A percentile compares a stretch with the other conserved stretches of the same genome.
These are phyloP conservation scores for Microcebus jonahi DNA, from an alignment of 2,113 vertebrate genomes.

Conservation along the genomic window DNA sequence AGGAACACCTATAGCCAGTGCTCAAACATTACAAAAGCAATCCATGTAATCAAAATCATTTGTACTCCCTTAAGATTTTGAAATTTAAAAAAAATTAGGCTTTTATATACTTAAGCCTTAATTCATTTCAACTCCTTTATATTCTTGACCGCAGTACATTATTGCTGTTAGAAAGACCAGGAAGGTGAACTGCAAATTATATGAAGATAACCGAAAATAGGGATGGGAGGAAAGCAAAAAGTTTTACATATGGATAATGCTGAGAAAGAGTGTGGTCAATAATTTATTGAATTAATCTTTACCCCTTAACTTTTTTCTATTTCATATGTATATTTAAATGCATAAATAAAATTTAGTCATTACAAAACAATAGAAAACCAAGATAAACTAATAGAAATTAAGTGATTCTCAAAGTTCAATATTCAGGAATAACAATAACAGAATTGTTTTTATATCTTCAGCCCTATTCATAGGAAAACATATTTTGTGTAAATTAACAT, in stretches of 20 bases:
- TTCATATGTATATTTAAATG: background rate
- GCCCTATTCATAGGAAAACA: background rate
- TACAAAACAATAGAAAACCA: background rate
- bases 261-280: background rate
- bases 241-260: background rate
- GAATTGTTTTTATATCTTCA: background rate
- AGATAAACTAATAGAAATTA: background rate
- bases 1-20: too few relatives aligned
- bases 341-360: background rate
- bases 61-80: too few relatives aligned
- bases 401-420: background rate
- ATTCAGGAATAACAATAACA: background rate
- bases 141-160: background rate
- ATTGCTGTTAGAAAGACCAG: background rate
- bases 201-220: background rate
- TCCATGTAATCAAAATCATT: too few relatives aligned
- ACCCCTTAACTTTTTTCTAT: background rate
- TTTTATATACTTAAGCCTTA: background rate
- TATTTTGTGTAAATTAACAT: background rate
- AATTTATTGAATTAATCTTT: background rate
- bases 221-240: background rate
- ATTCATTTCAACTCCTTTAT: background rate
- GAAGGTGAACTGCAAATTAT: background rate
- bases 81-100: background rate
- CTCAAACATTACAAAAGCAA: too few relatives aligned